Conservation (phyloP, 2,113 vertebrate species). For the Cebus imitator region DNA sequence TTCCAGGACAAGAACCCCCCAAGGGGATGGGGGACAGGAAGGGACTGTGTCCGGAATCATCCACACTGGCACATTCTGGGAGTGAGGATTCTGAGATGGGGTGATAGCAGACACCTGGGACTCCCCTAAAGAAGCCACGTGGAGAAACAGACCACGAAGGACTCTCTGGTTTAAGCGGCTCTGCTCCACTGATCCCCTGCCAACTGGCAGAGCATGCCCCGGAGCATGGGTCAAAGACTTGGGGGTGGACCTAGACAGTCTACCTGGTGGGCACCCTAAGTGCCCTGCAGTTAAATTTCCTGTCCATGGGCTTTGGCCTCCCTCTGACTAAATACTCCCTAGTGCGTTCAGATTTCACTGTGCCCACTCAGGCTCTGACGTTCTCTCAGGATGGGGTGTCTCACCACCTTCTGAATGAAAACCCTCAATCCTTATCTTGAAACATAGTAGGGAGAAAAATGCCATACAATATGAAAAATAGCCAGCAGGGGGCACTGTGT, state of each 20-base stretch:
- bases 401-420: neutral
- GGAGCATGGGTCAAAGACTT: neutral
- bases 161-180: accelerated
- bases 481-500: slow-evolving; percentile 21
- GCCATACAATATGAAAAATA: neutral
- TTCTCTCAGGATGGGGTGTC: neutral
- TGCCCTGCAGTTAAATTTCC: neutral
- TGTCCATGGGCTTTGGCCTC: neutral
- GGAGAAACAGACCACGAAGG: neutral
- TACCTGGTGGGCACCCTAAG: neutral
- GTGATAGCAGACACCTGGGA: no score
- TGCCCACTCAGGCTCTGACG: neutral
- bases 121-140: neutral
- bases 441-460: accelerated
- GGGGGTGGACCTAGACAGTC: neutral
- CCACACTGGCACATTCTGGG: neutral
- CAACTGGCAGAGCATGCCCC: neutral
- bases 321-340: neutral
- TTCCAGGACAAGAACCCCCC: neutral
- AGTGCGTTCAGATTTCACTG: neutral
- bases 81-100: neutral
- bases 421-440: no score
- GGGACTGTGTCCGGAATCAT: accelerated
- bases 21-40: neutral
- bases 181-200: neutral